Evolutionary conservation across 2,113 vertebrate genomes (phyloP).

Genomic region (Dasypus novemcinctus): DNA sequence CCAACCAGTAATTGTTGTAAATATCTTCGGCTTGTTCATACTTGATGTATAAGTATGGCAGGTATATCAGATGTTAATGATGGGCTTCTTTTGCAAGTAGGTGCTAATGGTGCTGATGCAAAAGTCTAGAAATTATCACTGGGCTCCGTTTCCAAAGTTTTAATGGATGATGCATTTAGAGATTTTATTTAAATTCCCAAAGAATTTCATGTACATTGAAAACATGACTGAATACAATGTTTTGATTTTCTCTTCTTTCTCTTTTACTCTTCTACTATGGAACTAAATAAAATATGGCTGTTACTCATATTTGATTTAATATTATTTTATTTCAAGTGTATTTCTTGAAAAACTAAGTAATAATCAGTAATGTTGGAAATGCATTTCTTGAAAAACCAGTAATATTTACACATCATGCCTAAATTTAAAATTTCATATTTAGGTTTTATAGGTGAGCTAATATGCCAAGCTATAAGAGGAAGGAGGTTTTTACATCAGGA

Average conservation of each 20-base stretch:
- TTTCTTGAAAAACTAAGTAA: background rate
- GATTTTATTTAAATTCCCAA: background rate
- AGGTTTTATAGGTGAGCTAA: background rate
- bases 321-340: background rate
- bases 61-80: background rate
- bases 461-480: background rate
- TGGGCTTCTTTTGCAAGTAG: background rate
- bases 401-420: background rate
- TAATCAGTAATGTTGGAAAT: background rate
- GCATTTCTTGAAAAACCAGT: background rate
- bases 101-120: background rate
- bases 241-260: background rate
- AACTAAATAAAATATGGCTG: background rate
- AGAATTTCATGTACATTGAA: background rate
- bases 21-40: background rate
- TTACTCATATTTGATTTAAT: background rate
- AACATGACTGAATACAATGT: background rate
- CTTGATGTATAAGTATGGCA: background rate
- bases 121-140: background rate
- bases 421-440: conserved; percentile 5
- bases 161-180: background rate
- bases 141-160: background rate
- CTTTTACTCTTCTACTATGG: background rate
- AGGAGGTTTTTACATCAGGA: background rate
- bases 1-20: background rate